Evolutionary conservation across 2,797 vertebrate species (phyloP), one percentile per base, ranked within the genome.

Genomic region (Craterocephalus amniculus): DNA sequence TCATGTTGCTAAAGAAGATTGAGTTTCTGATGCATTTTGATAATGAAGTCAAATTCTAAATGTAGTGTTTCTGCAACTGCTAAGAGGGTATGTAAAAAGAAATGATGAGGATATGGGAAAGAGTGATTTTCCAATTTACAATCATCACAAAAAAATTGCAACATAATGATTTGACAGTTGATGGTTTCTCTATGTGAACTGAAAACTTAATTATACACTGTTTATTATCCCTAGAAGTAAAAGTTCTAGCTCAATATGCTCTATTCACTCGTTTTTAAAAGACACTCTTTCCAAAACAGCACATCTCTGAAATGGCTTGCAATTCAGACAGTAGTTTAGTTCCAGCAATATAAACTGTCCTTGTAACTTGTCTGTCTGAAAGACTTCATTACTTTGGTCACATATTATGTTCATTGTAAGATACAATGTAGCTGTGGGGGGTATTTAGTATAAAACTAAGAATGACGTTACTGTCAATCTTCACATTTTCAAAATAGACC

Each of bases 201-300:
- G 2, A 78, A 67, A 54, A 58, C 58, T 70, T 67, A 70, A 71
- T 72, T 70, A 57, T 27, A 78, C 27, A 34, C 11, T 61, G 55
- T 76, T 76, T 63, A 74, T 31, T 52, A 62, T 16, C 6, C 18
- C 48, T 54, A 24, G 61, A 62, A 67, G 51, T 58, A 72, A 70
- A 45, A 63, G 34, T 58, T 22, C 35, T 5, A 24, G 2, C 59
- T 66, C 22, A 73, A 52, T 66, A 76, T 60, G 36, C 43, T 69
- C 35, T 16, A 52, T 63, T 76, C 10, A 60, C 2, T 20, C 29
- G 38, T 31, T 32, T 81, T 72, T 45, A 57, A 76, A 78, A 79
- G 48, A 67, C 61, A 79, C 36, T 38, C 26, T 31, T 56, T 65
- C 8, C 12, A 65, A 58, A 77, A 51, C 31, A 72, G 49, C 65